Evolutionary conservation across 2,888 invertebrate genomes (phyloP).

Genomic region (Drosophila barbarae): DNA sequence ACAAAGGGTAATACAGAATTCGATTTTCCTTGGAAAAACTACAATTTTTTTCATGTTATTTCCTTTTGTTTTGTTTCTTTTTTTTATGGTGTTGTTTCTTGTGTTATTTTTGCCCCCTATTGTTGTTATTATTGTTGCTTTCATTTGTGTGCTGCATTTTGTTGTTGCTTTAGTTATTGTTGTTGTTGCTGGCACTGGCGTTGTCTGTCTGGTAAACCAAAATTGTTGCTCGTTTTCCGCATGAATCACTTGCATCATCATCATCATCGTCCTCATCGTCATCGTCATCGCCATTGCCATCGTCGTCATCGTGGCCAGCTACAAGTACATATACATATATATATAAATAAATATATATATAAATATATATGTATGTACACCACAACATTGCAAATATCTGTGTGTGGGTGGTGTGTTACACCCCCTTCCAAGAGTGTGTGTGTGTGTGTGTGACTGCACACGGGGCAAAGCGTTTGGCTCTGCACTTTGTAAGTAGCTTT

Average conservation of each 20-base stretch:
- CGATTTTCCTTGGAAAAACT: neutral
- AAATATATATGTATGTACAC: slow-evolving; percentile 42
- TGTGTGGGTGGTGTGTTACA: slow-evolving; percentile 30
- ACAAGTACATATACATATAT: slow-evolving; percentile 24
- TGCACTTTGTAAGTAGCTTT: slow-evolving; percentile 73
- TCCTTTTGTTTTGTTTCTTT: neutral
- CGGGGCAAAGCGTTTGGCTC: slow-evolving; percentile 48
- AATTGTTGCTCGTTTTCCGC: slow-evolving; percentile 73
- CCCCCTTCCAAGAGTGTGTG: slow-evolving; percentile 12
- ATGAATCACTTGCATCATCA: slow-evolving; percentile 72
- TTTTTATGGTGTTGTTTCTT: neutral
- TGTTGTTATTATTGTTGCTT: slow-evolving; percentile 23
- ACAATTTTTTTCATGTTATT: slow-evolving; percentile 5
- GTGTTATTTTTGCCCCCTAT: slow-evolving; percentile 8
- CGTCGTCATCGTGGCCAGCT: slow-evolving; percentile 18
- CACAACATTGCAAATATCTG: slow-evolving; percentile 56
- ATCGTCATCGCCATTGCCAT: slow-evolving; percentile 27
- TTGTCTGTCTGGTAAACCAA: slow-evolving; percentile 72
- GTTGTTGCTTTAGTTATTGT: slow-evolving; percentile 21
- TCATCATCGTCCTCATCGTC: slow-evolving; percentile 43
- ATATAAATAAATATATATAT: slow-evolving; percentile 39
- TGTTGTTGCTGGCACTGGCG: slow-evolving; percentile 49
- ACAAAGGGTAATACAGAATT: neutral
- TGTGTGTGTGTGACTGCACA: slow-evolving; percentile 35
- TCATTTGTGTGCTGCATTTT: slow-evolving; percentile 23